These are phyloP conservation scores for Isotomurus palustris DNA, from an alignment of 2,888 invertebrate species.

Conservation along the genomic window DNA sequence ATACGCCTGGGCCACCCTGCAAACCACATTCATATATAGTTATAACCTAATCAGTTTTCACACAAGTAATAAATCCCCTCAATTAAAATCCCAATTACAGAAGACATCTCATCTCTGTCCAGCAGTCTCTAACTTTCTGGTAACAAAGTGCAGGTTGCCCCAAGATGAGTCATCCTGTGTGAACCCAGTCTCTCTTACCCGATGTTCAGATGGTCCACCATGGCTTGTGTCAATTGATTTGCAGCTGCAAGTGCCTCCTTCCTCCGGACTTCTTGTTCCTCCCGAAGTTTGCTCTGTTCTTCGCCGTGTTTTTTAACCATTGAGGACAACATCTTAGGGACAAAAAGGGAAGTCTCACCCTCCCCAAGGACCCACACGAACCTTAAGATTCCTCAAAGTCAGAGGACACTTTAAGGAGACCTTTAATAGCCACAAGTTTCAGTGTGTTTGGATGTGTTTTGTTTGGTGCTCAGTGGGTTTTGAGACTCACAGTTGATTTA, in stretches of 20 bases:
- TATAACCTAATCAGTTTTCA: not conserved
- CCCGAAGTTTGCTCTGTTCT: conserved; percentile 71
- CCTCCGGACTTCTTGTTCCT: conserved; percentile 82
- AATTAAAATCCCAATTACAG: not conserved
- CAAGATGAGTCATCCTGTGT: too few species aligned
- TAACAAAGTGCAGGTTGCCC: too few species aligned
- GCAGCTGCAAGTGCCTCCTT: conserved; percentile 91
- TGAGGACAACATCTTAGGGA: conserved; percentile 67
- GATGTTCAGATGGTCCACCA: conserved; percentile 96
- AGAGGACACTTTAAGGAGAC: too few species aligned
- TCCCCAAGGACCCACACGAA: not conserved
- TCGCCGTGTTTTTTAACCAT: conserved; percentile 83
- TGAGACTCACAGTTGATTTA: too few species aligned
- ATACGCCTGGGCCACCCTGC: conserved; percentile 94
- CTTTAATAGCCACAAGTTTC: too few species aligned
- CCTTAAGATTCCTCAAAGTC: not conserved
- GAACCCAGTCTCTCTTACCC: too few species aligned
- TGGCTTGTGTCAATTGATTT: conserved; percentile 83
- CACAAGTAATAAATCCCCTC: not conserved
- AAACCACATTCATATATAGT: conserved; percentile 42
- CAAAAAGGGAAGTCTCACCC: not conserved
- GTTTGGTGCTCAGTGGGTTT: too few species aligned
- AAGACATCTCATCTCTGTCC: too few species aligned
- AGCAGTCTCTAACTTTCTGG: not conserved
- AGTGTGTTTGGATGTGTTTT: conserved; percentile 57